These are phyloP conservation scores for Seladonia tumulorum DNA, from an alignment of 2,888 invertebrate genomes.

Conservation along the genomic window DNA sequence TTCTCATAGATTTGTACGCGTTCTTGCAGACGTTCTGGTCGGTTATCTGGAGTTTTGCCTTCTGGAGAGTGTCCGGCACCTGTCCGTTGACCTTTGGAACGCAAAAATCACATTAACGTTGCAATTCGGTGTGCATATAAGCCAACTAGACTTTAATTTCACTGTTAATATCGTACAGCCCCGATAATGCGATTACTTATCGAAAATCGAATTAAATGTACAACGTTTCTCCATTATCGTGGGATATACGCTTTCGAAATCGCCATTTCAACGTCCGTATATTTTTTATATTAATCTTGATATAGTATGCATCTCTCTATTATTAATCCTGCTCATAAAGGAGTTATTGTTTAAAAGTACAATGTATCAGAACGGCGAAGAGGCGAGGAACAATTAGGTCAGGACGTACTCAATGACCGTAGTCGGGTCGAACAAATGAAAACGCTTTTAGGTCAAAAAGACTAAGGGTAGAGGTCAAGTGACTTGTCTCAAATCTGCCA, in stretches of 20 bases:
- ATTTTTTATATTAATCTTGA: too few species aligned
- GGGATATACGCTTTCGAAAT: background rate
- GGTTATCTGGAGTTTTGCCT: slow-evolving; percentile 85
- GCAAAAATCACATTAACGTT: background rate
- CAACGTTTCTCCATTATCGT: background rate
- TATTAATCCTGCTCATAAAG: background rate
- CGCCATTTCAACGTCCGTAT: background rate
- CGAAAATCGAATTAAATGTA: background rate
- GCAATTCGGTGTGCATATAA: background rate
- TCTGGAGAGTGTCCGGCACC: slow-evolving; percentile 82
- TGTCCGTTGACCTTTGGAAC: slow-evolving; percentile 67
- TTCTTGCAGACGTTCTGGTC: slow-evolving; percentile 84
- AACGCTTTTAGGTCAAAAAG: background rate
- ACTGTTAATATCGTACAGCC: background rate
- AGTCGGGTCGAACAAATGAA: background rate
- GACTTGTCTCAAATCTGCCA: background rate
- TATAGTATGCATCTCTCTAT: too few species aligned
- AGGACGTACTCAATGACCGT: background rate
- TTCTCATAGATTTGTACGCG: slow-evolving; percentile 30
- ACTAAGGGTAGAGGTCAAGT: background rate
- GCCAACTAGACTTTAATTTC: background rate
- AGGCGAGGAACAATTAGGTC: background rate
- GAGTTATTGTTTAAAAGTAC: background rate
- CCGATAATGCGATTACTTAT: background rate
- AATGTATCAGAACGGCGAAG: background rate